Evolutionary conservation across 2,797 vertebrate species (phyloP), one percentile per base, ranked within the genome.

Genomic region (Argyrosomus regius): DNA sequence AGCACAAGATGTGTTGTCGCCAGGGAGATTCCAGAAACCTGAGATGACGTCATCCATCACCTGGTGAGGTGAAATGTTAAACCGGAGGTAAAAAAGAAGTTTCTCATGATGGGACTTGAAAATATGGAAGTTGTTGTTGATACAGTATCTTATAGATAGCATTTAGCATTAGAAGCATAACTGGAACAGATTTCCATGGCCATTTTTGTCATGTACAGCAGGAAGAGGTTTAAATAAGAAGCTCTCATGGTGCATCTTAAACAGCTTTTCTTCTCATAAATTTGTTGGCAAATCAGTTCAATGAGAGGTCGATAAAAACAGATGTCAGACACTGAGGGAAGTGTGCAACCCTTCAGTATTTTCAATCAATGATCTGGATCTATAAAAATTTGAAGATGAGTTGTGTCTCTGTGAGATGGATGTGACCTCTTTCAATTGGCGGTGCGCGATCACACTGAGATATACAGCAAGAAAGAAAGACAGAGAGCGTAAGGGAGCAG

Each of bases 351-450:
- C 22, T 59, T 63, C 48, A 57, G 22, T 20, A 43, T 67, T 71
- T 52, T 60, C 22, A 35, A 17, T 57, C 61, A 49, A n/a, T 26
- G 62, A 28, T 48, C 67, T 41, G 41, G 46, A 49, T 74, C 7
- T 26, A 10, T 50, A 45, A 60, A 48, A 72, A 22, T 50, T 54
- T 13, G 17, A 77, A 41, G 56, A 45, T 11, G 18, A 78, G 45
- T 5, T 66, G 20, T 43, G n/a, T 78, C 41, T 31, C 31, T 78
- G 58, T 77, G 65, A 87, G 86, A 81, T 79, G 31, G 56, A 87
- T 75, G 45, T 75, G 67, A 87, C 75, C 70, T 78, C 46, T 69
- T 83, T 57, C 39, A 72, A 18, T 73, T 61, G 62, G 80, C 69
- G 61, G 64, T 56, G 52, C 67, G 43, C 59, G 49, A 62, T 67